Evolutionary conservation across 2,113 vertebrate species (phyloP), one percentile per base, ranked within the genome.

Genomic region (Nibea albiflora): DNA sequence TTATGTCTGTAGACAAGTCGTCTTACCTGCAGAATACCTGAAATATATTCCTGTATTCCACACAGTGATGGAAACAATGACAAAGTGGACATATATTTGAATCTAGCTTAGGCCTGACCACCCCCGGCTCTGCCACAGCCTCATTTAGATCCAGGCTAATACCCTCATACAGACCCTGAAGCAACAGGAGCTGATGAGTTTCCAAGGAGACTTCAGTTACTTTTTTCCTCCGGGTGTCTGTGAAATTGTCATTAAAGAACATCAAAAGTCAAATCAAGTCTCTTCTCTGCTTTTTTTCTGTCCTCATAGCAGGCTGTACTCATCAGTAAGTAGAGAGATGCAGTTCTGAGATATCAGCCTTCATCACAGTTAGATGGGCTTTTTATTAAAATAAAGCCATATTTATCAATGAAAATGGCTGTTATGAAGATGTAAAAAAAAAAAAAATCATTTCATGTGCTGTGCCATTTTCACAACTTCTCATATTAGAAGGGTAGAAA

Each of bases 311-410:
- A 52, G n/a, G 10, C 56, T 28, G 56, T 15, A 22, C 14, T 42
- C 16, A 47, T 57, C 60, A 57, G 28, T n/a, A 26, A 61, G 19
- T 22, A 75, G 24, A 28, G 47, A 35, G 14, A 66, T 35, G 49
- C 28, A 58, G 28, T 35, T 67, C 47, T 67, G 61, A 1, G 24
- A 78, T n/a, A 54, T 15, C 60, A 61, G 10, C 24, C 71, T 80
- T n/a, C 52, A 76, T 53, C 35, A 20, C 52, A 26, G 75, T 56
- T n/a, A 39, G 70, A 80, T 60, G 22, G 31, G 11, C 16, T 76
- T 85, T 76, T 72, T 57, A 72, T 76, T 62, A 9, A 70, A 80
- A 53, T 31, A 11, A 65, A 64, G 26, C 1, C 31, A 53, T 39
- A 72, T 65, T 39, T 44, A 53, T 61, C 31, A 44, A 39, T 49